Base-by-base conservation (phyloP, 1,140 invertebrate genomes). In the Leptinotarsa undecemlineata region DNA sequence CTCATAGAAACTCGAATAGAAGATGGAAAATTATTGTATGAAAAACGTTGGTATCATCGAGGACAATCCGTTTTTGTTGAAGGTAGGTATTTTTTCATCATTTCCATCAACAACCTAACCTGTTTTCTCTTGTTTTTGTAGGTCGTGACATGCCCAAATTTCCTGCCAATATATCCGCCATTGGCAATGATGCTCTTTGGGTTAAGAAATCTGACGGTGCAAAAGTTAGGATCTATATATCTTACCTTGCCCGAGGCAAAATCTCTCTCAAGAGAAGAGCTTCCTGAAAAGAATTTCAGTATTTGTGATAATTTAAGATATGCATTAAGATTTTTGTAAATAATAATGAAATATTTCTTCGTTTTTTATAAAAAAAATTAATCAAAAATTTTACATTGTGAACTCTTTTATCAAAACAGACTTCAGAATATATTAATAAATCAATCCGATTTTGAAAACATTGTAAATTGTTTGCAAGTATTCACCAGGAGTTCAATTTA, bases 21-120 rank as follows among this genome's bases (percentile, higher is more conserved):
- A 87, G 96, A 98, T 88, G 96, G 96, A 70, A 96, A 97, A 88
- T 86, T 98, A 63, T 89, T 95, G 80, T 98, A 96, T 87, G 96
- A 98, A 86, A 91, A 95, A 80, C 90, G 95, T 86, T 98, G 96
- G 96, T 98, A 93, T 86, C 95, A 97, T 84, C 89, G 96, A 74
- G 96, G 96, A 3, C 96, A 98, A 86, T 92, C 94, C 75, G 92
- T 98, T 33, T 96, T 93, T 86, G 92, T 98, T 6, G 82, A 96
- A 96, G 76, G 77, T 77, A 75, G 60, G 63, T 33, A 6, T 21
- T 64, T 42, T 42, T 42, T 42, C 8, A 42, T 3, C 3, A 42
- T 42, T 42, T 3, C 33, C 33, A 42, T 42, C 8, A 42, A 42
- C 33, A 42, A 42, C 33, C 0, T 42, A 3, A 42, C 33, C 8